Base-by-base conservation (phyloP, 2,797 vertebrate species). In the Argya squamiceps region DNA sequence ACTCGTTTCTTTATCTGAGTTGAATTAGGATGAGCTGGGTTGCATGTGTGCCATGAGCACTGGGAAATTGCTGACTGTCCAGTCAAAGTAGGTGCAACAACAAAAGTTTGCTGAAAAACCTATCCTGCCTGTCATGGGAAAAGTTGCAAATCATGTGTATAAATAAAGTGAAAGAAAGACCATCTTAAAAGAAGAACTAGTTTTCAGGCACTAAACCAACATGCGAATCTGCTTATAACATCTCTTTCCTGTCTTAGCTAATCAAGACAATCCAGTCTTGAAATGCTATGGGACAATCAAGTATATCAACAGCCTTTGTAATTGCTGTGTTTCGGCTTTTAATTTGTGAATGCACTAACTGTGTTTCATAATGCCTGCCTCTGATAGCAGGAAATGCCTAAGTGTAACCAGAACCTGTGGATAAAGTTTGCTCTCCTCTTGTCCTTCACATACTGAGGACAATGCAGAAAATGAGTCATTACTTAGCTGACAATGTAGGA, bases 381-480 rank as follows among this genome's bases (percentile, higher is more conserved):
- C 79, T 91, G 74, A 93, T 24, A 84, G 86, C 93, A 59, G 55
- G 74, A 92, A 89, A 88, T 90, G 71, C 71, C 83, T 84, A 37
- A 83, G 39, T 59, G 93, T 97, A 97, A 97, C 62, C 49, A 58
- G 94, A 98, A 88, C 91, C 82, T 77, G 65, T 94, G 93, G 97
- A 89, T 97, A 96, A 95, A 88, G 97, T 97, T 98, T 92, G 90
- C 82, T 93, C 59, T 96, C 77, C 58, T 85, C 92, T 96, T 94
- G 92, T 95, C 78, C 91, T 92, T 71, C 69, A 63, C 59, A 60
- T 44, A 59, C 71, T 67, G 65, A 96, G 89, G 96, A 97, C 95
- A 97, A 97, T 84, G 75, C 53, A 71, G 93, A 96, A 95, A 97
- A 90, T 67, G 76, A 98, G 95, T 97, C 96, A 78, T 96, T 96